Base-by-base conservation (phyloP, 2,797 vertebrate species). In the Amblyraja radiata region DNA sequence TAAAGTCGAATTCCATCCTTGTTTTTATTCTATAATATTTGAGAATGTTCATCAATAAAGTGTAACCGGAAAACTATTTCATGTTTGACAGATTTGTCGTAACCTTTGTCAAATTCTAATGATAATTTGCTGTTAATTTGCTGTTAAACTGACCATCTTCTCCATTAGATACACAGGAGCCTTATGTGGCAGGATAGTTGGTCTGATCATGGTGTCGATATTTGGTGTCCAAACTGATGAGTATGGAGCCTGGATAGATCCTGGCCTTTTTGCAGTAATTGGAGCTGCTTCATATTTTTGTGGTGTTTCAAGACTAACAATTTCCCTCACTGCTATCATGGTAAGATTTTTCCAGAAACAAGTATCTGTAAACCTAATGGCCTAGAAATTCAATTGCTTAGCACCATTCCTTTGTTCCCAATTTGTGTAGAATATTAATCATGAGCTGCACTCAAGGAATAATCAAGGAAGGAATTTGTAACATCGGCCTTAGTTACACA, bases 241-340 rank as follows among this genome's bases (percentile, higher is more conserved):
- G 79, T 93, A 95, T 0, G 88, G 93, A 65, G 76, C 77, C 21
- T 95, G 94, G 95, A 94, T 95, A 93, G 94, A 95, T 84, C 93
- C 93, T 90, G 94, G 94, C n/a, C 93, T 95, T 61, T 96, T 94
- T 94, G 95, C 95, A 94, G 94, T 93, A 32, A 91, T 94, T 68
- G 74, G 94, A 93, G 94, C 94, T 61, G 94, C 94, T 63, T 95
- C 93, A 36, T 95, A 94, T 93, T 94, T 95, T 86, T 94, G 94
- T 13, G 93, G 76, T 63, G 93, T 95, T 84, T 95, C 94, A 90
- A 94, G 94, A 78, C 93, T 95, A 78, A 95, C 94, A 7, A 94
- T 94, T 84, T 94, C 94, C 18, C 93, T 95, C 76, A 95, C 94
- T 80, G 93, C 95, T 90, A 94, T 95, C 74, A 95, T 94, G 94